These are phyloP conservation scores for Crotalus adamanteus DNA, from an alignment of 2,797 vertebrate genomes.

Conservation along the genomic window DNA sequence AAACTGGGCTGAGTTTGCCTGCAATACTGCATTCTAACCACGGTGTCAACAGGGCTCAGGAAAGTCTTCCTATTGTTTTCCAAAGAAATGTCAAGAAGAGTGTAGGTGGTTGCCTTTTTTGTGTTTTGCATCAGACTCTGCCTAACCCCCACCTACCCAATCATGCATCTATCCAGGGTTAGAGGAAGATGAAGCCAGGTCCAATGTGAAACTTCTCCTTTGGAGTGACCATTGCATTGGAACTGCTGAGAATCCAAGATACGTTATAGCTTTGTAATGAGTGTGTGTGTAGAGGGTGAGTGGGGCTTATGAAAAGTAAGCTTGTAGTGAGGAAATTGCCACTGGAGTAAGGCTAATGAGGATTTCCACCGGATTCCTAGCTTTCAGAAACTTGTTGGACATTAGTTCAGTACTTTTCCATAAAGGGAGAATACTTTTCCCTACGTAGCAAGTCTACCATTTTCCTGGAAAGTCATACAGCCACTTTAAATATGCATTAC, in stretches of 20 bases:
- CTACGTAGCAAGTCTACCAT: not conserved
- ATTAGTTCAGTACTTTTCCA: not conserved
- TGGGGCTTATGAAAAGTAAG: not conserved
- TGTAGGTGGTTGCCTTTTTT: conserved; percentile 17
- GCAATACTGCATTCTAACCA: not conserved
- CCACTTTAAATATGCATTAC: not conserved
- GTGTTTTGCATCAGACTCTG: not conserved
- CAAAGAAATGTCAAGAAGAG: conserved; percentile 7
- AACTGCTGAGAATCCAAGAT: not conserved
- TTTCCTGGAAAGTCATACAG: not conserved
- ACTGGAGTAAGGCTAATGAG: not conserved
- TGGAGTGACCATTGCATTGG: not conserved
- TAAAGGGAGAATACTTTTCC: not conserved
- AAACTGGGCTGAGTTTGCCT: not conserved
- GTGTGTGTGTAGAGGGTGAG: too few species aligned
- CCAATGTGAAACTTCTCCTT: not conserved
- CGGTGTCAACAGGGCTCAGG: not conserved
- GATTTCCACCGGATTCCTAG: not conserved
- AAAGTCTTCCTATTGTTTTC: conserved; percentile 25
- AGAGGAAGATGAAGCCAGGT: conserved; percentile 33
- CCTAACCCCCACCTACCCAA: conserved; percentile 11
- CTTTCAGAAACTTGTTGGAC: not conserved
- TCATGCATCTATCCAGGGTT: conserved; percentile 8
- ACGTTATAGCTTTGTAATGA: not conserved
- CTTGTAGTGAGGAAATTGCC: not conserved